Percentiles rank a stretch among this genome's conserved stretches.
phyloP scores from a whole-genome alignment of 1,140 invertebrate species.

The Tyrophagus putrescentiae region DNA sequence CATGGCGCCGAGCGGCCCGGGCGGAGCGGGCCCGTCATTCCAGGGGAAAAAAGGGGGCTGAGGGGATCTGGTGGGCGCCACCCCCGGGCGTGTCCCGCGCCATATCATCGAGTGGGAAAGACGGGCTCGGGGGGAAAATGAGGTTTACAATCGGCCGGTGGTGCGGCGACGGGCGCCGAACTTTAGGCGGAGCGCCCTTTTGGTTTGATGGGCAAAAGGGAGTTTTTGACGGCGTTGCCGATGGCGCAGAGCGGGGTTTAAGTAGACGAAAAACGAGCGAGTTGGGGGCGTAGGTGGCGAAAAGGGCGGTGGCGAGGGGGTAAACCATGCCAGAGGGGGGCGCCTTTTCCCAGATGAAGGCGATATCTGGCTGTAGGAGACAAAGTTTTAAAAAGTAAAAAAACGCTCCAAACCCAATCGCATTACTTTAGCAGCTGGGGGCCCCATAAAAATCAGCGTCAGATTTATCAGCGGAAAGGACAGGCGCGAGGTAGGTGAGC shows the following conservation, averaged over 20 bases:
- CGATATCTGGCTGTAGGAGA: too few species aligned
- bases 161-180: constrained; percentile 27
- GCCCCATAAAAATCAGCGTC: too few species aligned
- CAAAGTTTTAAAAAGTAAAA: too few species aligned
- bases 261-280: constrained; percentile 72
- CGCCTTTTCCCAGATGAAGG: too few species aligned
- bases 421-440: too few species aligned
- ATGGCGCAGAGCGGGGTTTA: constrained; percentile 66
- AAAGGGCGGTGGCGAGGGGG: constrained; percentile 49
- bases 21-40: constrained; percentile 31
- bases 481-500: too few species aligned
- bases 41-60: constrained; percentile 33
- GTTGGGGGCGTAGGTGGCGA: constrained; percentile 25
- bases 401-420: too few species aligned
- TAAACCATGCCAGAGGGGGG: constrained; percentile 74
- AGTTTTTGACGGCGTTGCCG: constrained; percentile 28
- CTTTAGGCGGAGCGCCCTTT: constrained; percentile 30
- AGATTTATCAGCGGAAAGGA: too few species aligned
- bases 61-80: constrained; percentile 28
- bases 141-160: constrained; percentile 26
- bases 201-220: constrained; percentile 28
- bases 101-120: neutral
- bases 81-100: constrained; percentile 25
- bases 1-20: constrained; percentile 32
- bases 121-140: constrained; percentile 21